Evolutionary conservation across 2,888 invertebrate genomes (phyloP), one percentile per base, ranked within the genome.

Genomic region (Fragum whitleyi): DNA sequence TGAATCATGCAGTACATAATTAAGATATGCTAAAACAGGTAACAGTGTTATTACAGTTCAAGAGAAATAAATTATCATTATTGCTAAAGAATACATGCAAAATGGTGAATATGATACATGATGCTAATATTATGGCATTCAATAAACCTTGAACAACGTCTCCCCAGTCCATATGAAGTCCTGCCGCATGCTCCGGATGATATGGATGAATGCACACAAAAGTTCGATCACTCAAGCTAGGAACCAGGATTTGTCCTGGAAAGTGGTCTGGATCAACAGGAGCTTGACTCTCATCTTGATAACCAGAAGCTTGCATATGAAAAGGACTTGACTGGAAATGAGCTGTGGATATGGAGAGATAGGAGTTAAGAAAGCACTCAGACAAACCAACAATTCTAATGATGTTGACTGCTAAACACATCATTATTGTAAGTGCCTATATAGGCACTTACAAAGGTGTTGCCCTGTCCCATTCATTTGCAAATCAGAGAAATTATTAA

Each of bases 141-240:
- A 29, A 62, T n/a, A 29, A 85, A 96, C 97, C 97, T 96, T 98
- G 97, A 86, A 98, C 96, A 85, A 98, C 97, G 94, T 98, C 98
- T 78, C 98, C 98, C 92, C 97, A 97, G 92, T 96, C 96, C 89
- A 98, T 96, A 83, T 96, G 95, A 84, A 98, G 95, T 93, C 98
- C 98, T 0, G 96, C 97, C 11, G 96, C 95, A 85, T 96, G 96
- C 2, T 95, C 94, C 47, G 96, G 96, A 87, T 96, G 62, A 69
- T 79, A 87, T 28, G 89, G 61, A 76, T 79, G 69, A 55, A 87
- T 71, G 77, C 89, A 89, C 65, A 88, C 81, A 78, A 82, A 88
- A n/a, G 74, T 81, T 51, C 79, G 70, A 23, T 89, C 87, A 29
- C 47, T 26, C 19, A 74, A 36, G 11, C 57, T 39, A 3, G 74